phyloP scores from a whole-genome alignment of 2,888 invertebrate species.

The Fragum fragum region DNA sequence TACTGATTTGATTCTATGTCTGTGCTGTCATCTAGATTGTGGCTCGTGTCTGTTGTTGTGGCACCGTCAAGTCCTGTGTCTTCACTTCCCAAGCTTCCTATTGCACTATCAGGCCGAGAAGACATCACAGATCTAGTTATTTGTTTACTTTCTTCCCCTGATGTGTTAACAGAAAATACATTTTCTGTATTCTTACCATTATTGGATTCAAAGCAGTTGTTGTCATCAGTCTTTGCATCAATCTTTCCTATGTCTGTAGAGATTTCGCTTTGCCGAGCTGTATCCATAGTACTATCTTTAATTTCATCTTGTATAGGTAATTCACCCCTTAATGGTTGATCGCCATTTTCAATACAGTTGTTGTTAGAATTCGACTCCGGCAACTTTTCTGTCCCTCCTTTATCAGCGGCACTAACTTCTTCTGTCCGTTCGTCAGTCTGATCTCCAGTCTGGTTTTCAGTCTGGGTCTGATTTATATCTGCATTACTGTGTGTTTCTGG shows the following conservation, averaged over 20 bases:
- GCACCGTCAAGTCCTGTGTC: neutral
- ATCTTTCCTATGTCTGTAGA: neutral
- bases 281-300: neutral
- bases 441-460: neutral
- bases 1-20: neutral
- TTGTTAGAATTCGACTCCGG: neutral
- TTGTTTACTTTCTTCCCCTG: neutral
- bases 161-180: neutral
- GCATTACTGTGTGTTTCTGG: neutral
- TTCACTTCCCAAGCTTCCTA: slow-evolving; percentile 5
- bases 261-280: neutral
- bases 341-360: neutral
- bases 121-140: neutral
- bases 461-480: neutral
- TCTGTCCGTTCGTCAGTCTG: too few relatives aligned
- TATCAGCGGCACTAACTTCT: neutral
- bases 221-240: neutral
- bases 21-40: neutral
- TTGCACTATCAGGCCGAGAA: slow-evolving; percentile 9
- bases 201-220: neutral
- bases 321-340: neutral
- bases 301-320: neutral
- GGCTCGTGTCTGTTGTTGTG: neutral
- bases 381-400: neutral
- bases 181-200: neutral